These are phyloP conservation scores for Mesochorus sp. DNA, from an alignment of 2,888 invertebrate genomes.

Conservation along the genomic window DNA sequence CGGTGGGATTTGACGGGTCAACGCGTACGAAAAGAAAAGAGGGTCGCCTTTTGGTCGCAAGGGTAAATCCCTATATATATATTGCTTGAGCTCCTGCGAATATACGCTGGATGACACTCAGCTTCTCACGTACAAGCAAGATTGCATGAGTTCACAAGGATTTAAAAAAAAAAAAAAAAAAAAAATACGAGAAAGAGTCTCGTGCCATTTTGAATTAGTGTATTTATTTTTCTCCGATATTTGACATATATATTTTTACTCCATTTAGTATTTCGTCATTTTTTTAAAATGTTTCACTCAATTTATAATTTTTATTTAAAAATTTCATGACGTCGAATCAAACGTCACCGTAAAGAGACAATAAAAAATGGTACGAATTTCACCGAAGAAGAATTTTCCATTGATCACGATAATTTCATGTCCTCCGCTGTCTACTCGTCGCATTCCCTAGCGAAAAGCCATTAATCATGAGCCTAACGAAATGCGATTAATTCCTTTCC, in stretches of 20 bases:
- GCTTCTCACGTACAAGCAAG: not conserved
- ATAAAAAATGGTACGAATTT: not conserved
- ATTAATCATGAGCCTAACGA: conserved; percentile 37
- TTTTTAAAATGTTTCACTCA: not conserved
- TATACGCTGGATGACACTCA: conserved; percentile 2
- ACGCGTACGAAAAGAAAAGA: conserved; percentile 27
- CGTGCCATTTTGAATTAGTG: not conserved
- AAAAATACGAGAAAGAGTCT: not conserved
- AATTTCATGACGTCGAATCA: too few species aligned
- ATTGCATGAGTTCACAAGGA: not conserved
- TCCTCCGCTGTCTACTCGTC: not conserved
- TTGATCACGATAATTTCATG: not conserved
- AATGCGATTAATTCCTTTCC: conserved; percentile 42
- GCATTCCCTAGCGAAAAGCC: conserved; percentile 20
- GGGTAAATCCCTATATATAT: conserved; percentile 28
- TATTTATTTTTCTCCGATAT: too few species aligned
- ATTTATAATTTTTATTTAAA: not conserved
- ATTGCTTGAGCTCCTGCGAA: conserved; percentile 16
- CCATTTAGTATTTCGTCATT: too few species aligned
- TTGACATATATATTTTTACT: too few species aligned
- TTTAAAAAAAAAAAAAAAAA: too few species aligned
- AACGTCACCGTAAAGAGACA: too few species aligned
- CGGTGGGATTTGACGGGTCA: conserved; percentile 55
- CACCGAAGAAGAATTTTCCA: not conserved
- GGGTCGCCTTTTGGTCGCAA: conserved; percentile 10